These are phyloP conservation scores for Drosophila ananassae DNA, from an alignment of 1,140 invertebrate species.

Conservation along the genomic window DNA sequence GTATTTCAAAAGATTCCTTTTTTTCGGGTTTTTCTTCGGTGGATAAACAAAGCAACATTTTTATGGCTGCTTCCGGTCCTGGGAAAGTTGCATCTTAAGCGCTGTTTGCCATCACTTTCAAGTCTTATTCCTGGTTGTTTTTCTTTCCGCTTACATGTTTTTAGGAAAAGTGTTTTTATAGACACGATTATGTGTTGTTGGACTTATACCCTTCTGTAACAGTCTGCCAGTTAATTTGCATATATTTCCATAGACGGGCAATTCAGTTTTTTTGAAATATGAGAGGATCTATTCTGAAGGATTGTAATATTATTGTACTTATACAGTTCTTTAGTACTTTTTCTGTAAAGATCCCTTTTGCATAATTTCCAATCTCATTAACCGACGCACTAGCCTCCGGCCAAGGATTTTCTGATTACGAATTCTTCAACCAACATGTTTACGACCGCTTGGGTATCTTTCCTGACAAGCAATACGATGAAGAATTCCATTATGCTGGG, in stretches of 20 bases:
- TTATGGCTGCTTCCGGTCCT: constrained; percentile 28
- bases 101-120: constrained; percentile 24
- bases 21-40: not conserved
- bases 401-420: constrained; percentile 8
- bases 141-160: constrained; percentile 12
- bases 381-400: not conserved
- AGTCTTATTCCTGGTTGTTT: not conserved
- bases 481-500: not conserved
- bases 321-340: not conserved
- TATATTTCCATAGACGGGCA: not conserved
- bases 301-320: too few species aligned
- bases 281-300: not conserved
- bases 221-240: not conserved
- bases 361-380: constrained; percentile 10
- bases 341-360: constrained; percentile 1
- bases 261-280: not conserved
- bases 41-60: constrained; percentile 24
- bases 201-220: not conserved
- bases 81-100: constrained; percentile 39
- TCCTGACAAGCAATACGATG: not conserved
- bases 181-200: not conserved
- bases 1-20: constrained; percentile 13
- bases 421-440: constrained; percentile 12
- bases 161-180: constrained; percentile 3
- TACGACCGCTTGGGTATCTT: constrained; percentile 21